phyloP scores from a whole-genome alignment of 35 echinoderm and acorn worm genomes.

The Heliocidaris erythrogramma region DNA sequence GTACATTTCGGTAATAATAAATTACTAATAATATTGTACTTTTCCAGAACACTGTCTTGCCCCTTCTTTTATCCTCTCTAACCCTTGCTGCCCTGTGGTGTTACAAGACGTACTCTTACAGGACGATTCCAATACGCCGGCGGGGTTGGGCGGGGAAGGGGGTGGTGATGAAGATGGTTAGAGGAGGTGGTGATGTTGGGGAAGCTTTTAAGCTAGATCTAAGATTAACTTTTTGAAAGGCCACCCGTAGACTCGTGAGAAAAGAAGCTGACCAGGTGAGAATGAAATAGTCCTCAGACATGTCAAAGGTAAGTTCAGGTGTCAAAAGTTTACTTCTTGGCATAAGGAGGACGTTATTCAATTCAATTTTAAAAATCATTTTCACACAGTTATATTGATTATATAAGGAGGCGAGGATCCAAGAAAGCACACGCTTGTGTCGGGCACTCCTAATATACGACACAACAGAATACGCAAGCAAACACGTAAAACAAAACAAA shows the following conservation, averaged over 20 bases:
- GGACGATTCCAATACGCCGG: not conserved
- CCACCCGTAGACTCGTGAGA: conserved; percentile 28
- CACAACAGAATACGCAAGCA: too few species aligned
- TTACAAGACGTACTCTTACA: not conserved
- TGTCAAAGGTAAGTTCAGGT: not conserved
- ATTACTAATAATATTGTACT: too few species aligned
- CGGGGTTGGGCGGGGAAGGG: not conserved
- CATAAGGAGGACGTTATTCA: too few species aligned
- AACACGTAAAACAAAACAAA: too few species aligned
- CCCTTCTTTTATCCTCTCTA: not conserved
- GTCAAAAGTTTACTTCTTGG: not conserved
- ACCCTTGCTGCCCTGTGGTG: not conserved
- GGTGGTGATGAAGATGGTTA: not conserved
- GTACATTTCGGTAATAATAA: too few species aligned
- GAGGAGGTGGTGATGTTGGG: not conserved
- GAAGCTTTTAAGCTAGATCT: conserved; percentile 7
- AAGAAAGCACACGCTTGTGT: too few species aligned
- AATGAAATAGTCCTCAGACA: not conserved
- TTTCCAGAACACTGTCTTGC: too few species aligned
- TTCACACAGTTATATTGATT: too few species aligned
- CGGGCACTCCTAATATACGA: too few species aligned
- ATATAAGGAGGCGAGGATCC: too few species aligned
- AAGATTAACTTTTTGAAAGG: not conserved
- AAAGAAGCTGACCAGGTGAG: not conserved
- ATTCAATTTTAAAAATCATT: too few species aligned